Evolutionary conservation across 2,797 vertebrate species (phyloP), one percentile per base, ranked within the genome.

Genomic region (Chaenodraco wilsoni): DNA sequence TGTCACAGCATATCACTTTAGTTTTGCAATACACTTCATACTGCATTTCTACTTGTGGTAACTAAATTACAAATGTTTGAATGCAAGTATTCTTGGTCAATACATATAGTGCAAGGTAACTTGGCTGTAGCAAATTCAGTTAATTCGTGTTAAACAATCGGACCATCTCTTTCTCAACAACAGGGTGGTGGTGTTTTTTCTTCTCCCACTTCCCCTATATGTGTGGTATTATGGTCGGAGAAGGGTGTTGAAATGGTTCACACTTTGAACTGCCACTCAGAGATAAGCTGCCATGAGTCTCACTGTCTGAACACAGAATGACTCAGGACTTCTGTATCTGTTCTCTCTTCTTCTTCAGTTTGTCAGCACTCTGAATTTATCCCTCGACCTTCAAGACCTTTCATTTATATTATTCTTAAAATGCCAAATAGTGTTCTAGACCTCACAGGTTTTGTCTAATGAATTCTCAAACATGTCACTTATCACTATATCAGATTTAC

Each of bases 201-300:
- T 67, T 84, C 60, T 61, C 15, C 9, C 16, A 91, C 90, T 92
- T 92, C 89, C 90, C 49, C 80, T 88, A 54, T 78, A 57, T 58
- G 49, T 84, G 81, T 79, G 83, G 83, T 79, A 41, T 68, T 48
- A 71, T 72, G 78, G 76, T 59, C 48, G 59, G 33, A 71, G 60
- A 57, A 56, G 19, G 40, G 77, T 89, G 90, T 87, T 87, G 88
- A 89, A 89, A 92, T 79, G 71, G 14, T 74, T 85, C 51, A 72
- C 59, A 75, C 57, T 69, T 12, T 68, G 62, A 85, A 78, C 79
- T 83, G 83, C 66, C 73, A 76, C 48, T 69, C 55, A 17, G 16
- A 79, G 72, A 88, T 83, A 84, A 79, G 72, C 60, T 46, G 65
- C 61, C 17, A 23, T 40, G 33, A 75, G 41, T 65, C 57, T 64